phyloP scores from a whole-genome alignment of 2,797 vertebrate species.

The Allobates femoralis region DNA sequence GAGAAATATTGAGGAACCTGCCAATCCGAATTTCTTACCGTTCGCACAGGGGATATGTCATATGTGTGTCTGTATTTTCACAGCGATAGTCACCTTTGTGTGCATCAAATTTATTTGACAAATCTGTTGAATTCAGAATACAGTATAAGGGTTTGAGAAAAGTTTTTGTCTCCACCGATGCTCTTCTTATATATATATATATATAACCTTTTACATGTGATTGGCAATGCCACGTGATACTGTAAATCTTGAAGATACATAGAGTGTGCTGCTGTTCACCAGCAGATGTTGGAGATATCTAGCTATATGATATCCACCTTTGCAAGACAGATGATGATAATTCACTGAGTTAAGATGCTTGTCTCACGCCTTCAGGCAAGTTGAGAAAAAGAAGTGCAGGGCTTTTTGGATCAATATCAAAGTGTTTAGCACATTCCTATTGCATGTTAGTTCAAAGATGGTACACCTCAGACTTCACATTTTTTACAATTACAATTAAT shows the following conservation, averaged over 20 bases:
- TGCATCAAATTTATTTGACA: background rate
- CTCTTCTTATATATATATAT: slow-evolving; percentile 17
- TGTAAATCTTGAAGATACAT: slow-evolving; percentile 53
- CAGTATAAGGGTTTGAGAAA: background rate
- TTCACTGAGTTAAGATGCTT: slow-evolving; percentile 63
- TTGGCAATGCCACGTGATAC: slow-evolving; percentile 45
- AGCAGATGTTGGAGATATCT: slow-evolving; percentile 57
- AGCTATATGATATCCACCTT: slow-evolving; percentile 60
- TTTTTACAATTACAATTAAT: slow-evolving; percentile 32
- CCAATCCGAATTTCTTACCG: background rate
- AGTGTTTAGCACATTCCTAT: slow-evolving; percentile 56
- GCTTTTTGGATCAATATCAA: slow-evolving; percentile 61
- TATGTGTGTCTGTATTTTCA: background rate
- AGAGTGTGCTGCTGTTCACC: slow-evolving; percentile 41
- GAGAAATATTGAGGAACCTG: too few species aligned
- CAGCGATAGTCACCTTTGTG: background rate
- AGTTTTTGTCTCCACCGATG: slow-evolving; percentile 22
- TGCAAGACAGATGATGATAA: slow-evolving; percentile 62
- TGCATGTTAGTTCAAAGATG: slow-evolving; percentile 43
- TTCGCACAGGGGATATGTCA: background rate
- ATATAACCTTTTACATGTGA: slow-evolving; percentile 44
- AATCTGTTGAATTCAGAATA: background rate
- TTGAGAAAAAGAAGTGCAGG: slow-evolving; percentile 53
- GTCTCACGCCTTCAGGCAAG: slow-evolving; percentile 63
- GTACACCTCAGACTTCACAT: slow-evolving; percentile 34